A percentile compares a stretch with the other conserved stretches of the same genome.
Conservation (phyloP, 2,113 vertebrate genomes). For the Chamaea fasciata region DNA sequence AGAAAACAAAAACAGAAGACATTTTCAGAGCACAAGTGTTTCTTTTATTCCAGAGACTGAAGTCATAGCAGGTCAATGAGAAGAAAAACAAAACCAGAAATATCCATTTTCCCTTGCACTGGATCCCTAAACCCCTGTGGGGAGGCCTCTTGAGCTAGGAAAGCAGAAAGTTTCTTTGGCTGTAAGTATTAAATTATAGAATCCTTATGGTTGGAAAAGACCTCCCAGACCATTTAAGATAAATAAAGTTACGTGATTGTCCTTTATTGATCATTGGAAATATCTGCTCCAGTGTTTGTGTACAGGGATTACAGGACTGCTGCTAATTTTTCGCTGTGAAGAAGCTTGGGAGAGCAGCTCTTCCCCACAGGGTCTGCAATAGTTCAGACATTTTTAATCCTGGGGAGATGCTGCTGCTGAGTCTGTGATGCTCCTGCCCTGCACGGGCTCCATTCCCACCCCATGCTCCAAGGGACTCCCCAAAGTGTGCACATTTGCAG, state of each 20-base stretch:
- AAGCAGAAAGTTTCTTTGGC: not conserved
- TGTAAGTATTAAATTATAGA: not conserved
- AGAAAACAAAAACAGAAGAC: not conserved
- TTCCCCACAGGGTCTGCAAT: not conserved
- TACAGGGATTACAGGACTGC: not conserved
- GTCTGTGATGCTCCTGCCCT: not conserved
- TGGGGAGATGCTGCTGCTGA: not conserved
- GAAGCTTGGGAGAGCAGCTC: not conserved
- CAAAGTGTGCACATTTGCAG: accelerated
- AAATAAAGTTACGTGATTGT: accelerated
- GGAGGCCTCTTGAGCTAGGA: not conserved
- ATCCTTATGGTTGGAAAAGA: not conserved
- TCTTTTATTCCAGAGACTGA: not conserved
- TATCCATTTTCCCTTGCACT: not conserved
- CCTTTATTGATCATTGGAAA: not conserved
- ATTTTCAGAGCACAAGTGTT: not conserved
- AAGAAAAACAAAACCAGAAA: not conserved
- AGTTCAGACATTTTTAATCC: not conserved
- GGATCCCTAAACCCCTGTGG: not conserved
- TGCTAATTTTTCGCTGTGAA: not conserved
- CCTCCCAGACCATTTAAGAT: not conserved
- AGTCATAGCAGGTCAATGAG: not conserved
- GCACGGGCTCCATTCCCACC: accelerated
- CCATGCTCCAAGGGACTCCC: not conserved
- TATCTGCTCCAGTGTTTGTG: accelerated